Percentiles rank a stretch among this genome's conserved stretches.
Evolutionary conservation across 2,888 invertebrate species (phyloP).

Genomic region (Hofmannophila pseudospretella): DNA sequence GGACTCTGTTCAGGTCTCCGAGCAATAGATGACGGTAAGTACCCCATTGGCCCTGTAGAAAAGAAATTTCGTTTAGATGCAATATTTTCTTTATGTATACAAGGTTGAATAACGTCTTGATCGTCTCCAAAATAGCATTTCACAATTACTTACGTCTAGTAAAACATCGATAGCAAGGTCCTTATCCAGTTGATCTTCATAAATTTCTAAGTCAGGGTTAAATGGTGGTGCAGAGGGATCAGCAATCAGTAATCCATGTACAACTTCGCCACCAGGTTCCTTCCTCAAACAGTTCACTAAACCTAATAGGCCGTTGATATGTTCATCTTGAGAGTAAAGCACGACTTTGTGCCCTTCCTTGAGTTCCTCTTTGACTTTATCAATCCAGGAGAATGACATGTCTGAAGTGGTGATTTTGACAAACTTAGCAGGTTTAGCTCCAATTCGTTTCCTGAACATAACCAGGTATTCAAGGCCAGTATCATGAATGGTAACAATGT

Average conservation of each 20-base stretch:
- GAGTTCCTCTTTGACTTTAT: constrained; percentile 61
- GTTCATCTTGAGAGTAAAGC: constrained; percentile 82
- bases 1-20: constrained; percentile 59
- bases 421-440: constrained; percentile 63
- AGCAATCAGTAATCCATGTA: constrained; percentile 80
- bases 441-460: constrained; percentile 68
- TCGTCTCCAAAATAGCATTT: too few relatives aligned
- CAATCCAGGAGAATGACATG: constrained; percentile 71
- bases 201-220: constrained; percentile 80
- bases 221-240: constrained; percentile 82
- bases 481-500: constrained; percentile 67
- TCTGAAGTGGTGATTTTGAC: constrained; percentile 60
- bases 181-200: constrained; percentile 80
- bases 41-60: constrained; percentile 81
- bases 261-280: constrained; percentile 85
- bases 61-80: too few relatives aligned
- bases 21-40: constrained; percentile 90
- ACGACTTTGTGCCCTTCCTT: constrained; percentile 74
- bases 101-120: too few relatives aligned
- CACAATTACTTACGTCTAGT: constrained; percentile 66
- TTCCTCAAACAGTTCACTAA: constrained; percentile 90
- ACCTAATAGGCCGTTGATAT: constrained; percentile 90
- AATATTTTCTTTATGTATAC: too few relatives aligned
- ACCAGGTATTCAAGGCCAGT: constrained; percentile 73
- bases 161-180: constrained; percentile 90